These are phyloP conservation scores for Rhinoderma darwinii DNA, from an alignment of 2,113 vertebrate species.

Conservation along the genomic window DNA sequence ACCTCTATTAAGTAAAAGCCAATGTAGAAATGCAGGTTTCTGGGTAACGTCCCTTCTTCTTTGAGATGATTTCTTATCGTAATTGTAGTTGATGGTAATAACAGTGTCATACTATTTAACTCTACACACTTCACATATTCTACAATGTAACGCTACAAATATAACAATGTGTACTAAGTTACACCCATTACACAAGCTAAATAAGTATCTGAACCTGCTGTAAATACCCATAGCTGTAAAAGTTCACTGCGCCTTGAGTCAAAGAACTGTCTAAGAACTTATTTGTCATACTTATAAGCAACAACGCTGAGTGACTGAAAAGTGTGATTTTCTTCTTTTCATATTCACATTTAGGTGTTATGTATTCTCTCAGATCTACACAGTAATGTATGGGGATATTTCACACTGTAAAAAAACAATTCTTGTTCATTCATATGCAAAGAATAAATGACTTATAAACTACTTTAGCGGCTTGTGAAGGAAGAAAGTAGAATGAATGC, in stretches of 20 bases:
- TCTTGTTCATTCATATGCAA: not conserved
- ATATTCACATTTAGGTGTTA: not conserved
- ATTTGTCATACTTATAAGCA: constrained; percentile 26
- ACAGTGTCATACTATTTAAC: not conserved
- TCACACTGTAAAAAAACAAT: not conserved
- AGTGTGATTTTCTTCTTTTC: too few species aligned
- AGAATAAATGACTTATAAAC: not conserved
- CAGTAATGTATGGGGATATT: not conserved
- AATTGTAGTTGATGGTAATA: not conserved
- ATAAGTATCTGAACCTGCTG: not conserved
- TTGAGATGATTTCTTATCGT: not conserved
- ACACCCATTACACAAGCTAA: not conserved
- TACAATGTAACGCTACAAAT: not conserved
- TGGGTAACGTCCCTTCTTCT: not conserved
- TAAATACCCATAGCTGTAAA: not conserved
- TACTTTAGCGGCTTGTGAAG: not conserved
- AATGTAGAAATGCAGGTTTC: not conserved
- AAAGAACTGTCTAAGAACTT: not conserved
- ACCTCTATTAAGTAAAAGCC: not conserved
- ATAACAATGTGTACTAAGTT: not conserved
- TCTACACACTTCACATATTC: not conserved
- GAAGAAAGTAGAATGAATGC: not conserved
- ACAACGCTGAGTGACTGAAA: not conserved
- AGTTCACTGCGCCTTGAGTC: constrained; percentile 5
- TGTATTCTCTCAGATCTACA: not conserved